A percentile compares a stretch with the other conserved stretches of the same genome.
phyloP scores from a whole-genome alignment of 2,888 invertebrate genomes.

The Caenorhabditis sinica region DNA sequence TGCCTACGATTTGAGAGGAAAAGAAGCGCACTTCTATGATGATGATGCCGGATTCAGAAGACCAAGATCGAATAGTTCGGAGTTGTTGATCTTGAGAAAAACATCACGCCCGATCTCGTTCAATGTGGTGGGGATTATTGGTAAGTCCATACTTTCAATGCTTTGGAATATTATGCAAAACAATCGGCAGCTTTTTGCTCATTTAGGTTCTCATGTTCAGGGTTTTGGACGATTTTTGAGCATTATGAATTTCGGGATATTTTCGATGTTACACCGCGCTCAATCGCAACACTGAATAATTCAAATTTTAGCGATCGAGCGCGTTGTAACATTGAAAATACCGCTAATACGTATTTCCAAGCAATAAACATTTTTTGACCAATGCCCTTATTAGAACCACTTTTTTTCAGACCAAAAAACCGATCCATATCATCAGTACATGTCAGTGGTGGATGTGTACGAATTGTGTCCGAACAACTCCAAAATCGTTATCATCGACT shows the following conservation, averaged over 20 bases:
- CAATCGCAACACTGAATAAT: too few species aligned
- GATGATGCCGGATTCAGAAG: constrained; percentile 74
- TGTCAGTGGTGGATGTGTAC: constrained; percentile 74
- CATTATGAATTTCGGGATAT: too few species aligned
- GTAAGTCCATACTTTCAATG: too few species aligned
- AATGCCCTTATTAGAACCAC: too few species aligned
- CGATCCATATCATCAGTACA: constrained; percentile 77
- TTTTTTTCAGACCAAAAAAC: constrained; percentile 67
- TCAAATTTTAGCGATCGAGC: too few species aligned
- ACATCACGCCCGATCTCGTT: constrained; percentile 77
- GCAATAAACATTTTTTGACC: not conserved
- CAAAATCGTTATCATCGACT: constrained; percentile 69
- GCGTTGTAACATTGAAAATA: too few species aligned
- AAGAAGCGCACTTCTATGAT: constrained; percentile 70
- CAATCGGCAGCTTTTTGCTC: too few species aligned
- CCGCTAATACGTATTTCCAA: too few species aligned
- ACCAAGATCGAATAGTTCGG: constrained; percentile 75
- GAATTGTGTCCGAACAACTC: constrained; percentile 71
- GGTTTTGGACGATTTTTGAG: too few species aligned
- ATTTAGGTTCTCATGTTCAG: too few species aligned
- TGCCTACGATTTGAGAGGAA: constrained; percentile 70
- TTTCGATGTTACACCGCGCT: too few species aligned
- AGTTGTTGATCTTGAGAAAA: constrained; percentile 75
- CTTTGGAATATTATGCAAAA: too few species aligned
- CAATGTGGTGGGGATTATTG: constrained; percentile 75